Percentiles rank a stretch among this genome's conserved stretches.
Evolutionary conservation across 2,113 vertebrate genomes (phyloP).

Genomic region (Cyanoliseus patagonus): DNA sequence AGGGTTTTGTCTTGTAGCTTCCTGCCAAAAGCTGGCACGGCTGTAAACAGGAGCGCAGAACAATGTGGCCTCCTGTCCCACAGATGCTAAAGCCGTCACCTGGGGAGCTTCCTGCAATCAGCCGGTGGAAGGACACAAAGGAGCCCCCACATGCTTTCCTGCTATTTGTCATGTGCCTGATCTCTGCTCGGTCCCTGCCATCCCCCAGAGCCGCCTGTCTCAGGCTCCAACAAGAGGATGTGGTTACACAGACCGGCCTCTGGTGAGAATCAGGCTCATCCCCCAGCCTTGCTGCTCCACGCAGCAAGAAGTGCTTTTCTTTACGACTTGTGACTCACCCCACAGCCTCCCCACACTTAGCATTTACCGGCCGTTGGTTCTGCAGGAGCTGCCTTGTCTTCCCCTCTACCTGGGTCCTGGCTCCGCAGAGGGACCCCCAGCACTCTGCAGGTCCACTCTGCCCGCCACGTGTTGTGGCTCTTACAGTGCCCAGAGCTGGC

Average conservation of each 20-base stretch:
- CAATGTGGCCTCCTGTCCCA: conserved; percentile 43
- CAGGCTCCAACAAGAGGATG: neutral
- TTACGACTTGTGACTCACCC: neutral
- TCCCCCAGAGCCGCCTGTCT: neutral
- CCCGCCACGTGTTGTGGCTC: neutral
- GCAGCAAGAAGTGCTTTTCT: neutral
- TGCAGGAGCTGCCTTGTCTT: neutral
- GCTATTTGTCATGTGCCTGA: neutral
- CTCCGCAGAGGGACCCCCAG: neutral
- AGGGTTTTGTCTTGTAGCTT: conserved; percentile 33
- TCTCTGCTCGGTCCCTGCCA: neutral
- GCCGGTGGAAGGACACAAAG: conserved; percentile 33
- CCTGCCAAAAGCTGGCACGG: conserved; percentile 33
- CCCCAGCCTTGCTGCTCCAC: conserved; percentile 20
- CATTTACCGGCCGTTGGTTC: neutral
- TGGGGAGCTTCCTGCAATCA: conserved; percentile 59
- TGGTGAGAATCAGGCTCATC: neutral
- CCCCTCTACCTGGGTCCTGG: neutral
- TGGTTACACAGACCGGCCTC: conserved; percentile 10
- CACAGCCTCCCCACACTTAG: neutral
- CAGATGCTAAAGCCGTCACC: conserved; percentile 53
- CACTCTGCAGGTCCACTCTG: neutral
- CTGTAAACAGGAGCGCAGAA: neutral
- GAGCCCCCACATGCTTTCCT: conserved; percentile 17
- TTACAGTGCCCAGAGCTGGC: neutral